Percentiles rank a stretch among this genome's conserved stretches.
Conservation (phyloP, 2,797 vertebrate species). For the Falco rusticolus region DNA sequence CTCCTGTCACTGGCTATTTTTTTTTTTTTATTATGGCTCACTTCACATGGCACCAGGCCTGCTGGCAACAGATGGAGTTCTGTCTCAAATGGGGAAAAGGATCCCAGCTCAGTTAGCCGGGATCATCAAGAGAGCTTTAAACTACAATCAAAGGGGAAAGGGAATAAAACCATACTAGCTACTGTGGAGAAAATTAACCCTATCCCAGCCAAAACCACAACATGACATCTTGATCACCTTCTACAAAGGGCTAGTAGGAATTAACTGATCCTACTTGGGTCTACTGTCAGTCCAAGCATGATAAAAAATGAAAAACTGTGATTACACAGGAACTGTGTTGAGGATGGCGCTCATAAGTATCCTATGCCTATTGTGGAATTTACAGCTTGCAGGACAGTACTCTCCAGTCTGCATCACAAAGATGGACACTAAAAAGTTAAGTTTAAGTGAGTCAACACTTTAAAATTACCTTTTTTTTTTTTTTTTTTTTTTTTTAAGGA, state of each 20-base stretch:
- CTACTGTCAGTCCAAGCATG: not conserved
- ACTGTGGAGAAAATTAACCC: too few relatives aligned
- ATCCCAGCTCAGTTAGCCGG: too few relatives aligned
- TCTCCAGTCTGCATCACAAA: not conserved
- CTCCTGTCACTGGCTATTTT: too few relatives aligned
- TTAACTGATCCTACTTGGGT: not conserved
- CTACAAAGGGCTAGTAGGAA: not conserved
- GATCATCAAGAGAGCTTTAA: too few relatives aligned
- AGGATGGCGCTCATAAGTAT: accelerated
- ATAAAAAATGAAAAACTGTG: not conserved
- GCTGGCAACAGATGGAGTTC: too few relatives aligned
- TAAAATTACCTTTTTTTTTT: not conserved
- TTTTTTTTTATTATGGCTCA: too few relatives aligned
- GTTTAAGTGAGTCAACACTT: not conserved
- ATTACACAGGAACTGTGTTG: accelerated
- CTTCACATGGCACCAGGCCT: too few relatives aligned
- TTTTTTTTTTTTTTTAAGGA: not conserved
- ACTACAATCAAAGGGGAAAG: too few relatives aligned
- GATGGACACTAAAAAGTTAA: not conserved
- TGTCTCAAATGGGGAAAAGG: too few relatives aligned
- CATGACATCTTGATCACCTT: not conserved
- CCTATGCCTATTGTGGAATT: accelerated
- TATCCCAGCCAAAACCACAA: too few relatives aligned
- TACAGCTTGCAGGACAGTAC: not conserved
- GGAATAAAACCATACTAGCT: too few relatives aligned